These are phyloP conservation scores for Lineus longissimus DNA, from an alignment of 1,140 invertebrate genomes.

Conservation along the genomic window DNA sequence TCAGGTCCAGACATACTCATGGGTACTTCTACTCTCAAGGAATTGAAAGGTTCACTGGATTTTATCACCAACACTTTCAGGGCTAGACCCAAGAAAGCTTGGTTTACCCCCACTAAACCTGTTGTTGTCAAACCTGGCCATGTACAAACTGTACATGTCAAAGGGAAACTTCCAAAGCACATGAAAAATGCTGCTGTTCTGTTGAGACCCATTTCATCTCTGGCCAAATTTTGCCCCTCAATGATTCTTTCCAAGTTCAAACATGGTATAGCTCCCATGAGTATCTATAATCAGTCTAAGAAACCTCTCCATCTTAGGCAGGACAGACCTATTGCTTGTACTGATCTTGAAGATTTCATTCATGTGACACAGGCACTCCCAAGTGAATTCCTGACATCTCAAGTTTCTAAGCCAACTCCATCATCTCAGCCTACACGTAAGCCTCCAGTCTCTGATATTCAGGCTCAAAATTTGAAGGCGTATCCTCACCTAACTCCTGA, in stretches of 20 bases:
- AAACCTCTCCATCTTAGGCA: neutral
- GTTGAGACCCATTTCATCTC: neutral
- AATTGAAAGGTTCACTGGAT: neutral
- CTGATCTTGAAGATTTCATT: neutral
- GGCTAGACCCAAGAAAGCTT: neutral
- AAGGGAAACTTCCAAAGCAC: neutral
- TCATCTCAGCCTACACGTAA: too few relatives aligned
- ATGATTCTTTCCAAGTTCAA: neutral
- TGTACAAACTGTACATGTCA: neutral
- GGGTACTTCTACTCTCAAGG: too few relatives aligned
- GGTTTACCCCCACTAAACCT: neutral
- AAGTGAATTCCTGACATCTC: too few relatives aligned
- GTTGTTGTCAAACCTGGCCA: neutral
- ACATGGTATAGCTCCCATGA: neutral
- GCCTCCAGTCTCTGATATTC: too few relatives aligned
- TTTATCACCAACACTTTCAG: neutral
- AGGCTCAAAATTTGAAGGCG: too few relatives aligned
- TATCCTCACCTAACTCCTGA: too few relatives aligned
- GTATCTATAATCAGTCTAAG: neutral
- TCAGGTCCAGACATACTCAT: too few relatives aligned
- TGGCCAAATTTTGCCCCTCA: too few relatives aligned
- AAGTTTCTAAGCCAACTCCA: too few relatives aligned
- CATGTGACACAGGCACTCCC: neutral
- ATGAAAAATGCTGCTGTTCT: too few relatives aligned
- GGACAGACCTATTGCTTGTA: neutral